A percentile compares a stretch with the other conserved stretches of the same genome.
Evolutionary conservation across 2,888 invertebrate genomes (phyloP).

Genomic region (Epirrhoe tristata): DNA sequence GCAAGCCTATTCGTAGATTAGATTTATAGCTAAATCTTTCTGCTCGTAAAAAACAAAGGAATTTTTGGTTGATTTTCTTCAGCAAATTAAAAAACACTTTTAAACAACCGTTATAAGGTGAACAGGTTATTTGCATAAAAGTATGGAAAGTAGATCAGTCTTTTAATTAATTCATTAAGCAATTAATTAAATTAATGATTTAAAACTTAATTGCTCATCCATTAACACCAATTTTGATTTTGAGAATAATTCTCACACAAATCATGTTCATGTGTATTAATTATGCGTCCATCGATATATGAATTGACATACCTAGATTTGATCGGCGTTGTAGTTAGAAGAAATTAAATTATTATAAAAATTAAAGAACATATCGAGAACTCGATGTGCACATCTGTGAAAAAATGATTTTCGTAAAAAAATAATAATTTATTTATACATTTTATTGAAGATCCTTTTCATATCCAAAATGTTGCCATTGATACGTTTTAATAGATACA

Average conservation of each 20-base stretch:
- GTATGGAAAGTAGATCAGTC: conserved; percentile 5
- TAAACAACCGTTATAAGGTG: conserved; percentile 1
- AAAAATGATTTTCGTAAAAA: too few relatives aligned
- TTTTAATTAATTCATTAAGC: background rate
- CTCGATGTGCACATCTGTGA: too few relatives aligned
- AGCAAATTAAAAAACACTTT: background rate
- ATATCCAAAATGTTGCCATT: too few relatives aligned
- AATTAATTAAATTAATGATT: conserved; percentile 15
- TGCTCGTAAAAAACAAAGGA: background rate
- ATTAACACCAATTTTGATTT: conserved; percentile 8
- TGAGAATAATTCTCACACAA: conserved; percentile 12
- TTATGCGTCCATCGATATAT: conserved; percentile 5
- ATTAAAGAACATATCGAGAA: too few relatives aligned
- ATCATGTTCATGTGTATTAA: conserved; percentile 9
- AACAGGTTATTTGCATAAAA: background rate
- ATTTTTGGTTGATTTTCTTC: background rate
- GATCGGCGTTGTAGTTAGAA: too few relatives aligned
- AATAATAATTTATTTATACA: too few relatives aligned
- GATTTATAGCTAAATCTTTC: background rate
- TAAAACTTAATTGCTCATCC: conserved; percentile 18
- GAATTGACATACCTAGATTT: conserved; percentile 10
- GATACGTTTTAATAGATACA: too few relatives aligned
- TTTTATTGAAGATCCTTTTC: too few relatives aligned
- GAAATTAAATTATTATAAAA: too few relatives aligned
- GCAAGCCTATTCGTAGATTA: background rate